Percentiles rank a stretch among this genome's conserved stretches.
Evolutionary conservation across 2,113 vertebrate genomes (phyloP).

Genomic region (Prinia subflava): DNA sequence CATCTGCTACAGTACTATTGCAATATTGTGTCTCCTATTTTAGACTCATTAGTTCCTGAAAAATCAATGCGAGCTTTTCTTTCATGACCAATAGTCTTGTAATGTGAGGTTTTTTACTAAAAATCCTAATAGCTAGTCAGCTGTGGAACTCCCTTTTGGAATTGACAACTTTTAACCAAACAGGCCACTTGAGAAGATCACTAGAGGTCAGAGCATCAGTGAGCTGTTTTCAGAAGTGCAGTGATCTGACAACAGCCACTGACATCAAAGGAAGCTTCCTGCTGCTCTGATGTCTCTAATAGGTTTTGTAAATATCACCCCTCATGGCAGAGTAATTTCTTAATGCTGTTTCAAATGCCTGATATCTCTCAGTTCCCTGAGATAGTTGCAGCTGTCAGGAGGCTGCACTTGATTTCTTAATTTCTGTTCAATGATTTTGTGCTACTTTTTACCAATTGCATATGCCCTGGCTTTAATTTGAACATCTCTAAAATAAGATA

Average conservation of each 20-base stretch:
- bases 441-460: not conserved
- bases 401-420: not conserved
- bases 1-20: not conserved
- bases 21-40: not conserved
- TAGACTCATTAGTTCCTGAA: not conserved
- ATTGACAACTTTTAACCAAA: not conserved
- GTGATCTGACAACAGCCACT: not conserved
- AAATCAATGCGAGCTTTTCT: not conserved
- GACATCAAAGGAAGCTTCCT: constrained; percentile 1
- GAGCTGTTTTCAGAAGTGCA: not conserved
- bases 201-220: not conserved
- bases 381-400: not conserved
- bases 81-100: not conserved
- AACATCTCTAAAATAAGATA: not conserved
- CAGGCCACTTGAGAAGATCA: not conserved
- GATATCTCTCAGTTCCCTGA: not conserved
- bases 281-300: not conserved
- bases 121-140: not conserved
- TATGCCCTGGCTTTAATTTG: not conserved
- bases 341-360: not conserved
- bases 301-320: not conserved
- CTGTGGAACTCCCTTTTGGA: not conserved
- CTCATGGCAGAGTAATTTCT: not conserved
- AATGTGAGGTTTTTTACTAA: not conserved
- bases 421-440: not conserved